A percentile compares a stretch with the other conserved stretches of the same genome.
Conservation (phyloP, 2,113 vertebrate species). For the Toxotes chatareus region DNA sequence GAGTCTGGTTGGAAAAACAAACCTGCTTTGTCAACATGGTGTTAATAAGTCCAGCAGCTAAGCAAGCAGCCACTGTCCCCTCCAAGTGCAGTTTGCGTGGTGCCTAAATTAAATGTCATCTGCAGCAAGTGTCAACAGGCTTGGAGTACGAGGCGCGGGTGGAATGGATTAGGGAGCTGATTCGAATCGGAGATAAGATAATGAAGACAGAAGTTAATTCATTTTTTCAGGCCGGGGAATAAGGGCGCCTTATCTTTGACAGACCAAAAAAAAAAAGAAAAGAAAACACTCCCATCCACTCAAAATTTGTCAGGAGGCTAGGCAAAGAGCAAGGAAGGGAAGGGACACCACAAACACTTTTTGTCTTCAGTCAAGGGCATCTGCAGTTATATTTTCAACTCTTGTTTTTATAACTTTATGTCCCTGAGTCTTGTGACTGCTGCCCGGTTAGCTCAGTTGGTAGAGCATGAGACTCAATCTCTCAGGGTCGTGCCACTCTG, state of each 20-base stretch:
- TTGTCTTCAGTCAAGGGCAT: conserved; percentile 27
- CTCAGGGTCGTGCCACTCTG: too few relatives aligned
- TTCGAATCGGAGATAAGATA: conserved; percentile 86
- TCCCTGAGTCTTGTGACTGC: not conserved
- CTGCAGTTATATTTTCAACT: conserved; percentile 11
- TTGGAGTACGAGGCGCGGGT: conserved; percentile 55
- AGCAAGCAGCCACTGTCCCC: conserved; percentile 45
- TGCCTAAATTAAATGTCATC: conserved; percentile 86
- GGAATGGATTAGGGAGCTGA: conserved; percentile 84
- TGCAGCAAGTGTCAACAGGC: conserved; percentile 72
- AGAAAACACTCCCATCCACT: conserved; percentile 32
- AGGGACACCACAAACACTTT: conserved; percentile 8
- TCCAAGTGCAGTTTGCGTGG: conserved; percentile 43
- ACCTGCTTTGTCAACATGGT: conserved; percentile 37
- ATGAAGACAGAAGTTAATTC: conserved; percentile 82
- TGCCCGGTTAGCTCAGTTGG: too few relatives aligned
- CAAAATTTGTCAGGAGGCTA: conserved; percentile 62
- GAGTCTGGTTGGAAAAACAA: conserved; percentile 12
- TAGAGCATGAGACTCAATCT: too few relatives aligned
- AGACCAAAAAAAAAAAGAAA: conserved; percentile 34
- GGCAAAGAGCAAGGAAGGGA: conserved; percentile 15
- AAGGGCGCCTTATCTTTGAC: conserved; percentile 71
- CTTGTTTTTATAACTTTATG: not conserved
- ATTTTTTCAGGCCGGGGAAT: conserved; percentile 65
- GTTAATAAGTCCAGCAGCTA: conserved; percentile 59